Base-by-base conservation (phyloP, 2,888 invertebrate species). In the Nysson spinosus region DNA sequence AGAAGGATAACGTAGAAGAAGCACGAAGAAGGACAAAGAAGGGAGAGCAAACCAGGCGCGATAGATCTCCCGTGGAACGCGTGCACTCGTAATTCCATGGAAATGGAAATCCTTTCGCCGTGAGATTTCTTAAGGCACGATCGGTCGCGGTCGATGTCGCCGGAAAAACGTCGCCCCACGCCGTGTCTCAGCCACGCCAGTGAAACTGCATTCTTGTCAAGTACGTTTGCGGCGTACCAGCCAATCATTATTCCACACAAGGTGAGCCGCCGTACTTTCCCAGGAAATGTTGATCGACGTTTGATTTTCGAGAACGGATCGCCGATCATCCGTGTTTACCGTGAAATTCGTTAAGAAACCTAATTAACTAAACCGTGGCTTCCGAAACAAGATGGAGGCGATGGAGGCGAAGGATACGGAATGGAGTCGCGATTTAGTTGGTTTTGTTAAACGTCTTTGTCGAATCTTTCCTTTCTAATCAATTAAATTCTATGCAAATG, bases 121-220 rank as follows among this genome's bases (percentile, higher is more conserved):
- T n/a, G n/a, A 39, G 39, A 19, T 39, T 43, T 66, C 57, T 68
- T 51, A 55, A 64, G 62, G 51, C 56, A 61, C 55, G 44, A 56
- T 66, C 50, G 55, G 66, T 72, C 71, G 75, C 66, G 78, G 78
- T 80, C 77, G 72, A 72, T 75, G 79, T 69, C 72, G 62, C 71
- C 51, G 70, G 75, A 80, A 80, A 80, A 80, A 77, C 75, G 64
- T 66, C 67, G 66, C 64, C 64, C 54, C 44, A 49, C 57, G 49
- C 61, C n/a, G n/a, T n/a, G n/a, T n/a, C n/a, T n/a, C n/a, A n/a
- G n/a, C n/a, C n/a, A n/a, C n/a, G 60, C 77, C 55, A 72, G 80
- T 80, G 78, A 81, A 81, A 82, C 82, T 78, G 82, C 82, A 82
- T 82, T 82, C 82, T 82, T 82, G 76, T 81, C 82, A 82, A 82